Percentiles rank a stretch among this genome's conserved stretches.
Evolutionary conservation across 2,113 vertebrate species (phyloP).

Genomic region (Bungarus multicinctus): DNA sequence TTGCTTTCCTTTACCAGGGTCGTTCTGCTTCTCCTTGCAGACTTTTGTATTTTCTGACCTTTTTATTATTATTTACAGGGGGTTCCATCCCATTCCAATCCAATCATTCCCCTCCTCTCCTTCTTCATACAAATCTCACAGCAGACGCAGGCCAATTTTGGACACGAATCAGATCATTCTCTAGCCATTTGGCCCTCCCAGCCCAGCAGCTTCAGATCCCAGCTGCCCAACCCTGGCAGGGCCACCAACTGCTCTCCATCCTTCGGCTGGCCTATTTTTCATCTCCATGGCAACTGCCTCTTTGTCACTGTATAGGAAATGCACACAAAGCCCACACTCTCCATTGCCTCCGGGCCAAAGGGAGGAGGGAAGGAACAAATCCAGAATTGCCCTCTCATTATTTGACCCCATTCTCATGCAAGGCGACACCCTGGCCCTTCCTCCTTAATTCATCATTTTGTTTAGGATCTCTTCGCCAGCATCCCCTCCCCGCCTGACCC

Average conservation of each 20-base stretch:
- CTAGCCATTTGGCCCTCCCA: neutral
- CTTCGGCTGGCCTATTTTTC: conserved; percentile 57
- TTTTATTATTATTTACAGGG: neutral
- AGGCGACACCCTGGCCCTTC: neutral
- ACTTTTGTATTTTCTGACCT: neutral
- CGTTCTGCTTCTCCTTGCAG: neutral
- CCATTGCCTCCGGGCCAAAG: neutral
- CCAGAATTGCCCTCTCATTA: neutral
- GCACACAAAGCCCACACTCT: conserved; percentile 57
- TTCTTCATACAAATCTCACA: neutral
- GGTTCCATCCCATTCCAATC: neutral
- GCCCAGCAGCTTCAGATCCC: neutral
- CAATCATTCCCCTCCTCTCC: neutral
- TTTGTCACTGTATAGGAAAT: conserved; percentile 37
- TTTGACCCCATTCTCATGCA: neutral
- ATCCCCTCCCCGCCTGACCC: neutral
- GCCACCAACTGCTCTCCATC: conserved; percentile 40
- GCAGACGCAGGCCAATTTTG: neutral
- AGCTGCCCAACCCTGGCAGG: neutral
- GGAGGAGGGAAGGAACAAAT: neutral
- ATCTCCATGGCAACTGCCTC: conserved; percentile 73
- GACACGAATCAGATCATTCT: too few relatives aligned
- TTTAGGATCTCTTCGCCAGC: neutral
- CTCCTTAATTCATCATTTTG: neutral
- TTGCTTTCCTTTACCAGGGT: neutral